These are phyloP conservation scores for Sylvia atricapilla DNA, from an alignment of 2,113 vertebrate genomes.

Conservation along the genomic window DNA sequence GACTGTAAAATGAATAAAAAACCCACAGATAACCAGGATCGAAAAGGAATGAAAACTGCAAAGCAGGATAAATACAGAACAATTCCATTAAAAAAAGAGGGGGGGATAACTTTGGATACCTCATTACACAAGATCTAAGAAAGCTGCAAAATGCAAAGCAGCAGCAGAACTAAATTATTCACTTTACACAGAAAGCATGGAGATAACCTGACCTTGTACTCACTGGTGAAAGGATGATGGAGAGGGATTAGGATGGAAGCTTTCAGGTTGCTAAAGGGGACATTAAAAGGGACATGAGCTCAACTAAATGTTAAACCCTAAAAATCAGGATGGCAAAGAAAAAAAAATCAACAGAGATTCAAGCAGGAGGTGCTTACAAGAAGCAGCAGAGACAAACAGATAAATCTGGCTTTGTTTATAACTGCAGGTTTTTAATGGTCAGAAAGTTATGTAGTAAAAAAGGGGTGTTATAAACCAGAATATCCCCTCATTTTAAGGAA, in stretches of 20 bases:
- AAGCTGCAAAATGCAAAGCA: conserved; percentile 25
- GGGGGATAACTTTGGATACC: background rate
- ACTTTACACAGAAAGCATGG: background rate
- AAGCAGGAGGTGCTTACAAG: background rate
- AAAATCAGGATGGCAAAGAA: background rate
- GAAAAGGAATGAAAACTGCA: background rate
- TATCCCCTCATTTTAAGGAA: background rate
- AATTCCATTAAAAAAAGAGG: background rate
- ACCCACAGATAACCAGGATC: background rate
- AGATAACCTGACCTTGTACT: background rate
- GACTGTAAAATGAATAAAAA: background rate
- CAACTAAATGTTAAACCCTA: background rate
- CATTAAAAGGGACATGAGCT: conserved; percentile 20
- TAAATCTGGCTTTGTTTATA: background rate
- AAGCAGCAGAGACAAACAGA: background rate
- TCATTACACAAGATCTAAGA: background rate
- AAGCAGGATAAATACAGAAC: background rate
- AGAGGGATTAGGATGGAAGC: conserved; percentile 5
- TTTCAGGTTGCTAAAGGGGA: conserved; percentile 35
- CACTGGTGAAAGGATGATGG: background rate
- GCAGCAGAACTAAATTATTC: background rate
- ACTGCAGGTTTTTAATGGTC: background rate
- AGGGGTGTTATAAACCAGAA: background rate
- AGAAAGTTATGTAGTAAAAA: background rate
- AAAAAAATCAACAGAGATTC: background rate